These are phyloP conservation scores for Zenarchopterus dispar DNA, from an alignment of 2,797 vertebrate species.

Conservation along the genomic window DNA sequence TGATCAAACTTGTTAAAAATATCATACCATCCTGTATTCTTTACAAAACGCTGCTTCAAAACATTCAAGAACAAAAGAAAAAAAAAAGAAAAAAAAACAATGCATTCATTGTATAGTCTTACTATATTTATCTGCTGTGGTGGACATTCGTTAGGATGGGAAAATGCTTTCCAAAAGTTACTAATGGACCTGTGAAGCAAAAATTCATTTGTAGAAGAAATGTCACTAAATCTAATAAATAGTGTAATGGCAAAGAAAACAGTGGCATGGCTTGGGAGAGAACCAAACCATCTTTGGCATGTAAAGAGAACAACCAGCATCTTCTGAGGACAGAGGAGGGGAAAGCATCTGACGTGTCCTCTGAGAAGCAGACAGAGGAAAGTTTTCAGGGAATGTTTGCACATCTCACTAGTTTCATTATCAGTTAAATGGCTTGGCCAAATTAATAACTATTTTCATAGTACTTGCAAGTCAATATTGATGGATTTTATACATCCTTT, in stretches of 20 bases:
- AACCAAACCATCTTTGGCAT: background rate
- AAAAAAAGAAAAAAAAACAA: too few relatives aligned
- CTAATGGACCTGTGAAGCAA: background rate
- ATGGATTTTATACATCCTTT: conserved; percentile 8
- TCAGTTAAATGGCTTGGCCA: conserved; percentile 12
- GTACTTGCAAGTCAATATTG: background rate
- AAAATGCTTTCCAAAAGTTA: background rate
- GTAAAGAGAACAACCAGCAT: background rate
- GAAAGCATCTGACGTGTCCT: conserved; percentile 2
- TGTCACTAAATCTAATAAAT: background rate
- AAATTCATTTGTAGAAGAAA: background rate
- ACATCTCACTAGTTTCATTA: background rate
- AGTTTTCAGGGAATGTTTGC: background rate
- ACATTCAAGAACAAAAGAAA: too few relatives aligned
- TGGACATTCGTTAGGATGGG: too few relatives aligned
- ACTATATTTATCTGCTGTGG: too few relatives aligned
- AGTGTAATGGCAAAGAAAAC: background rate
- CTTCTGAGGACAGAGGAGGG: background rate
- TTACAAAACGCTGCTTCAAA: too few relatives aligned
- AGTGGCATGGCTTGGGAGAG: background rate
- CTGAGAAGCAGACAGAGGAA: background rate
- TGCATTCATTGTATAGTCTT: too few relatives aligned
- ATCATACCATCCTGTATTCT: too few relatives aligned
- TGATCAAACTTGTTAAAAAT: too few relatives aligned
- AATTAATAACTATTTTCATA: conserved; percentile 11